These are phyloP conservation scores for Maccullochella peelii DNA, from an alignment of 2,113 vertebrate genomes.

Conservation along the genomic window DNA sequence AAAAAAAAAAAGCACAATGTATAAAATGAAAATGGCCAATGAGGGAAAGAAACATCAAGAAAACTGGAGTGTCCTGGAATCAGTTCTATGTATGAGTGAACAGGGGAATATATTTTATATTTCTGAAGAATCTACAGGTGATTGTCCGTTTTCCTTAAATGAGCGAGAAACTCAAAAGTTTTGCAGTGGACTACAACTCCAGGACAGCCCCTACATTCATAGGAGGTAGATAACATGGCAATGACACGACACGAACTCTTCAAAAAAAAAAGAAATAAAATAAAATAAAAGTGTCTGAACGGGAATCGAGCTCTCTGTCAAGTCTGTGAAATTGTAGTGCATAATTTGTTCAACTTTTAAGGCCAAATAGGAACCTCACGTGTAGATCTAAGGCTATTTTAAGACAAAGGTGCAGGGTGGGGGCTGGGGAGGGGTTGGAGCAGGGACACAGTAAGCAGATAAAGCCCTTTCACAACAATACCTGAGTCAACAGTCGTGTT, in stretches of 20 bases:
- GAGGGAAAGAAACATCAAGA: background rate
- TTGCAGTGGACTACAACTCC: constrained; percentile 58
- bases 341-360: constrained; percentile 78
- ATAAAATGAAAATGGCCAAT: constrained; percentile 40
- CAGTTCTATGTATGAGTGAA: constrained; percentile 14
- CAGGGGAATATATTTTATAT: constrained; percentile 17
- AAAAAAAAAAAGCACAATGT: constrained; percentile 1
- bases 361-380: constrained; percentile 76
- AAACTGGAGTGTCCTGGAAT: constrained; percentile 66
- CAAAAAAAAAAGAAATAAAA: constrained; percentile 2
- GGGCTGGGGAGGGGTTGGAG: constrained; percentile 4
- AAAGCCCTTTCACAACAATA: constrained; percentile 78
- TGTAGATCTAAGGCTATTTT: constrained; percentile 77
- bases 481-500: constrained; percentile 79
- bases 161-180: constrained; percentile 16
- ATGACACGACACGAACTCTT: constrained; percentile 41
- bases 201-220: constrained; percentile 81
- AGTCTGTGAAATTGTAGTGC: constrained; percentile 74
- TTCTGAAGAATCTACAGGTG: constrained; percentile 47
- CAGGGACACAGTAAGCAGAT: constrained; percentile 70
- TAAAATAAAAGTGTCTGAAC: constrained; percentile 1
- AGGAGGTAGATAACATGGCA: constrained; percentile 81
- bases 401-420: constrained; percentile 76
- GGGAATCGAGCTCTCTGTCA: constrained; percentile 56
- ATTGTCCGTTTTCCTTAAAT: constrained; percentile 65